A percentile compares a stretch with the other conserved stretches of the same genome.
phyloP scores from a whole-genome alignment of 2,888 invertebrate species.

The Nemapogon koenigi region DNA sequence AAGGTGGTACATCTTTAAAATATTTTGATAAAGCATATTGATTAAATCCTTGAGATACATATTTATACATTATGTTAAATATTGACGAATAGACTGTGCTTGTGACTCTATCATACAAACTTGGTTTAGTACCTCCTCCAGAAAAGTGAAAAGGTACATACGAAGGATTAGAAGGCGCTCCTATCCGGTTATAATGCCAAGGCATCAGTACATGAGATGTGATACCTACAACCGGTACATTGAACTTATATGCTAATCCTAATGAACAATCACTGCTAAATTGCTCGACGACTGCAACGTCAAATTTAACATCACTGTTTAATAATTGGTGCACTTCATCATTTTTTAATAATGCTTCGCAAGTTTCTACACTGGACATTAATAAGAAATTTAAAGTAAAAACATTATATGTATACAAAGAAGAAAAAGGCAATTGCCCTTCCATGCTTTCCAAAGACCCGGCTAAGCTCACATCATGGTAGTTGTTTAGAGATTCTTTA shows the following conservation, averaged over 20 bases:
- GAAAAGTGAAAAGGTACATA: slow-evolving; percentile 61
- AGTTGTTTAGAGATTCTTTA: slow-evolving; percentile 52
- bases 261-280: slow-evolving; percentile 77
- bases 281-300: slow-evolving; percentile 72
- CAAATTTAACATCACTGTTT: slow-evolving; percentile 60
- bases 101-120: slow-evolving; percentile 39
- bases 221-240: slow-evolving; percentile 66
- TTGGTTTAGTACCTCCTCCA: slow-evolving; percentile 46
- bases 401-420: slow-evolving; percentile 27
- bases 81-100: slow-evolving; percentile 34
- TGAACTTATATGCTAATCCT: slow-evolving; percentile 68
- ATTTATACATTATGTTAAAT: slow-evolving; percentile 29
- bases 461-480: slow-evolving; percentile 63
- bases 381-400: slow-evolving; percentile 23
- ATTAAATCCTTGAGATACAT: slow-evolving; percentile 29
- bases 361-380: slow-evolving; percentile 30
- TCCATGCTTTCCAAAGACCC: slow-evolving; percentile 28
- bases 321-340: slow-evolving; percentile 36
- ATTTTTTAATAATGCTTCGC: slow-evolving; percentile 37
- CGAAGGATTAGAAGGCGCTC: slow-evolving; percentile 64
- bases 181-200: slow-evolving; percentile 68
- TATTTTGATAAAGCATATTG: slow-evolving; percentile 36
- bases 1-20: slow-evolving; percentile 57
- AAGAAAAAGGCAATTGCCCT: slow-evolving; percentile 25
- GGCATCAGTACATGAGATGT: slow-evolving; percentile 68